Base-by-base conservation (phyloP, 2,888 invertebrate species). In the Disparrhopalites patrizii region DNA sequence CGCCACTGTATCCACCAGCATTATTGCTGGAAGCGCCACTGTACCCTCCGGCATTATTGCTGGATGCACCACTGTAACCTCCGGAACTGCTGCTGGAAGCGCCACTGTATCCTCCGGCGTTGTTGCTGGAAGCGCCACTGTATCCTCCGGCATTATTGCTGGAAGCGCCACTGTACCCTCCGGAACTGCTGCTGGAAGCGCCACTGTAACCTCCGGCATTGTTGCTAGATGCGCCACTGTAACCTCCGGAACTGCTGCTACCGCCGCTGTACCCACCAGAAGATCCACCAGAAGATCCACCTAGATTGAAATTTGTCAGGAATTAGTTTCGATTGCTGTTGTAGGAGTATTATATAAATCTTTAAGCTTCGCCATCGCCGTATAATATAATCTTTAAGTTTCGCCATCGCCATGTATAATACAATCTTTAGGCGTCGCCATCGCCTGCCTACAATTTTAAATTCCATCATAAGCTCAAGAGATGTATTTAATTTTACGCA, bases 61-160 rank as follows among this genome's bases (percentile, higher is more conserved):
- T n/a, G 10, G 33, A 10, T 23, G 8, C 8, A 3, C 52, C 52
- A 25, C 25, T 43, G 43, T 43, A 47, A 3, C 47, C 47, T 23
- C 47, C 47, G 2, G 47, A 47, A 47, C 47, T 47, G 47, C 36
- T 5, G 23, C 50, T 25, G 25, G 54, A 54, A 30, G 27, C 4
- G 3, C 40, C 55, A 55, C 55, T 25, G 55, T 55, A 25, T 28
- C 54, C 54, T n/a, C 40, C 40, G 40, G 40, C n/a, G 5, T 13
- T 4, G 3, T 20, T 36, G 36, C 55, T 25, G 55, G 33, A 25
- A 18, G 30, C 54, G 30, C 54, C 54, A 18, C 27, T 23, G n/a
- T 28, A 28, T 28, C 54, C 54, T 20, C 20, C 56, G 20, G 36
- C 13, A 23, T 20, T 23, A 23, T n/a, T 10, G 7, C 43, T n/a